phyloP scores from a whole-genome alignment of 2,888 invertebrate species.

The Aporophyla lueneburgensis region DNA sequence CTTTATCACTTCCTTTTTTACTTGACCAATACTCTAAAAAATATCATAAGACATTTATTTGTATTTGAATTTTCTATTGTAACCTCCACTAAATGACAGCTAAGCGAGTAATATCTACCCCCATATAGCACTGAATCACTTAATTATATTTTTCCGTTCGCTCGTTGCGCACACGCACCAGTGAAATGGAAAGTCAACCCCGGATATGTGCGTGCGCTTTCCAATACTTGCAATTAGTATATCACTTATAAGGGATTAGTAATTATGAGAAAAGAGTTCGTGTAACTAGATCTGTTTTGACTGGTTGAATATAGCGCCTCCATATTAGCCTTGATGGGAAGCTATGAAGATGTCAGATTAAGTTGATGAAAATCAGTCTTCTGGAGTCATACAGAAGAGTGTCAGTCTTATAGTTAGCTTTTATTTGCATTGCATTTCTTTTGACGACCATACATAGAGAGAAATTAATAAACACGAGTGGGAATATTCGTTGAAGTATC shows the following conservation, averaged over 20 bases:
- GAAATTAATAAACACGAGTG: neutral
- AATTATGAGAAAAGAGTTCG: conserved; percentile 38
- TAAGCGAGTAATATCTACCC: neutral
- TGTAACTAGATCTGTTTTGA: neutral
- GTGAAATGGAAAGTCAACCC: conserved; percentile 70
- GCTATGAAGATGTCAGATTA: neutral
- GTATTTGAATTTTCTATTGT: neutral
- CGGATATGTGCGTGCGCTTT: conserved; percentile 69
- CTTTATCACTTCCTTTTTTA: neutral
- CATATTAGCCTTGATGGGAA: neutral
- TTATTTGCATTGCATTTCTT: neutral
- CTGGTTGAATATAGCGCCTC: neutral
- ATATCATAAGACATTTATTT: too few species aligned
- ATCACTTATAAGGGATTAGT: conserved; percentile 51
- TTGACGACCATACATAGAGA: neutral
- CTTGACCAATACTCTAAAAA: too few species aligned
- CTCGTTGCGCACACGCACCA: conserved; percentile 62
- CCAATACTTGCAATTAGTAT: conserved; percentile 66
- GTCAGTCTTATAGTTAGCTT: too few species aligned
- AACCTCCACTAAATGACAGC: neutral
- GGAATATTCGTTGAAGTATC: neutral
- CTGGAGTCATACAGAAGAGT: too few species aligned
- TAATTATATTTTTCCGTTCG: conserved; percentile 64
- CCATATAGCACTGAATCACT: conserved; percentile 37
- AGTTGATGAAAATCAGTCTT: neutral